Evolutionary conservation across 2,113 vertebrate genomes (phyloP), one percentile per base, ranked within the genome.

Genomic region (Poeciliopsis prolifica): DNA sequence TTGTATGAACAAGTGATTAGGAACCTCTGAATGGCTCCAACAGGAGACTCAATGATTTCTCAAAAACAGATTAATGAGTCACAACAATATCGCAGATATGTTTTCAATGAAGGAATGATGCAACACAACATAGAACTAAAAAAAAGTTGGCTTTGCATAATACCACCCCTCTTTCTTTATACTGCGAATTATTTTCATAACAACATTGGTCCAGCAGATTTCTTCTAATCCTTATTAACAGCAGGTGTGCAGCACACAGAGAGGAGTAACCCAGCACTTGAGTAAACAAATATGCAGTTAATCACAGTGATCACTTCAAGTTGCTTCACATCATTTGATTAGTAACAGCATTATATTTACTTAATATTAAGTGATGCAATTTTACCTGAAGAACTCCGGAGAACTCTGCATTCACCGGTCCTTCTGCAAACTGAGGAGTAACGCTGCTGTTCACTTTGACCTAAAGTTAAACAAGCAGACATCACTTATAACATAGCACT

Each of bases 331-430:
- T 22, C 8, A 58, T 58, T n/a, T 58, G 24, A 58, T 58, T 8
- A 24, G 51, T 58, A n/a, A 58, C 24, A 24, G 51, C 0, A 5
- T 7, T n/a, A 58, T 58, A 17, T 58, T 58, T 24, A 58, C 51
- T n/a, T 10, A 44, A 68, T 14, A 33, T 65, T 6, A 48, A 51
- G 13, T 1, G 40, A 26, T 74, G 29, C 26, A 58, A 66, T 31
- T 60, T 70, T 95, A 97, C 96, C 96, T 97, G 96, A 88, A 97
- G 95, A 84, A 97, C 95, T 82, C 95, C 94, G 1, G 96, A 95
- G 92, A 97, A 97, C 87, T 97, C 96, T 65, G 96, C 94, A 75
- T 95, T 95, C 77, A 96, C 94, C 62, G 96, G 94, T 83, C 93
- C 94, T 89, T 97, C 96, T 48, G 96, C 94, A 89, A 97, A 97